Conservation (phyloP, 2,797 vertebrate species). For the Vireo griseus region DNA sequence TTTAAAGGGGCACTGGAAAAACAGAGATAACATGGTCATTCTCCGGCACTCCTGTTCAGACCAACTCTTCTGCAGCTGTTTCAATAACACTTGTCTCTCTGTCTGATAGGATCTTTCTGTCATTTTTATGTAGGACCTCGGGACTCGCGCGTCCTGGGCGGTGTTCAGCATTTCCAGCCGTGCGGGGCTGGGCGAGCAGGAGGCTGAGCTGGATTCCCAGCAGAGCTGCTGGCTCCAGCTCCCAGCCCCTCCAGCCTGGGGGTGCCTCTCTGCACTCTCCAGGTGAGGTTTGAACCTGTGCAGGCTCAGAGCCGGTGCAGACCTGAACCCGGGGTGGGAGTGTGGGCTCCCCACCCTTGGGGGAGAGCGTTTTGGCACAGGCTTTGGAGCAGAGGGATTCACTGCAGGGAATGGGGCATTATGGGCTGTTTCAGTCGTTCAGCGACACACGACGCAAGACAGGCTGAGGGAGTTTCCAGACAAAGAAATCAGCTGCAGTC, state of each 20-base stretch:
- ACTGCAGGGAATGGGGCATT: neutral
- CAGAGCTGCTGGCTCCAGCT: neutral
- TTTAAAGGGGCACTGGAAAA: slow-evolving; percentile 53
- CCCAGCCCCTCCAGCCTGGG: neutral
- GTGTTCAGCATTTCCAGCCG: neutral
- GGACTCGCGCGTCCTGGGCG: rapidly evolving
- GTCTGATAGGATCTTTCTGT: neutral
- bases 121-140: neutral
- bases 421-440: neutral
- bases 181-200: neutral
- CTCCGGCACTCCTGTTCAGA: neutral
- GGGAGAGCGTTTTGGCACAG: neutral
- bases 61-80: neutral
- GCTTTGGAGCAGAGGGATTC: neutral
- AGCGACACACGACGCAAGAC: neutral
- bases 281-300: rapidly evolving
- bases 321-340: rapidly evolving
- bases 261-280: neutral
- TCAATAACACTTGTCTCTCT: neutral
- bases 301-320: neutral
- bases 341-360: rapidly evolving
- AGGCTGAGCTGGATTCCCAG: neutral
- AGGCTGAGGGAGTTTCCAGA: neutral
- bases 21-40: slow-evolving; percentile 2
- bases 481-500: neutral